These are phyloP conservation scores for Caenorhabditis plicata DNA, from an alignment of 2,888 invertebrate species.

Conservation along the genomic window DNA sequence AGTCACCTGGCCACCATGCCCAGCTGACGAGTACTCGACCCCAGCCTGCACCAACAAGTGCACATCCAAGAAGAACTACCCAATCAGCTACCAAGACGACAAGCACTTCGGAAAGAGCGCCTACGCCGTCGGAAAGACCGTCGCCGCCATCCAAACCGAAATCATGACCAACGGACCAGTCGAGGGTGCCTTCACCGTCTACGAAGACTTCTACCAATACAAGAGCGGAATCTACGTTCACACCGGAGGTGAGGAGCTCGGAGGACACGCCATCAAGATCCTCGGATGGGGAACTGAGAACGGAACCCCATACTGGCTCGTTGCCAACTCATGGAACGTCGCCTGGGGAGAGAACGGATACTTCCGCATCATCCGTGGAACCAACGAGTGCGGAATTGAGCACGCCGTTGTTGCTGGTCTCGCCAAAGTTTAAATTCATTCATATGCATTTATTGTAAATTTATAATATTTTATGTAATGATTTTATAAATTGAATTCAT, in stretches of 20 bases:
- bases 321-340: slow-evolving; percentile 87
- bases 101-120: slow-evolving; percentile 30
- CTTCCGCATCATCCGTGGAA: slow-evolving; percentile 43
- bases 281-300: slow-evolving; percentile 80
- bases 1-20: slow-evolving; percentile 69
- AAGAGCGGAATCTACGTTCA: slow-evolving; percentile 73
- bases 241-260: slow-evolving; percentile 72
- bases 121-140: slow-evolving; percentile 70
- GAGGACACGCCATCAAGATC: slow-evolving; percentile 83
- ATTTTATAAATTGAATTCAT: no score
- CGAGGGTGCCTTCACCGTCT: slow-evolving; percentile 84
- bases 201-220: slow-evolving; percentile 80
- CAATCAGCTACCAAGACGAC: slow-evolving; percentile 20
- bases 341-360: slow-evolving; percentile 81
- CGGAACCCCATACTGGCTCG: slow-evolving; percentile 80
- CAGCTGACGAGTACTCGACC: slow-evolving; percentile 12
- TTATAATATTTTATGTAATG: no score
- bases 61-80: slow-evolving; percentile 12
- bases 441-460: no score
- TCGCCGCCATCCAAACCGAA: slow-evolving; percentile 78
- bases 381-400: slow-evolving; percentile 45
- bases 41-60: slow-evolving; percentile 30
- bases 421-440: slow-evolving; percentile 26
- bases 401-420: slow-evolving; percentile 40
- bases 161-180: slow-evolving; percentile 79